Evolutionary conservation across 2,888 invertebrate genomes (phyloP).

Genomic region (Xestia rhomboidea): DNA sequence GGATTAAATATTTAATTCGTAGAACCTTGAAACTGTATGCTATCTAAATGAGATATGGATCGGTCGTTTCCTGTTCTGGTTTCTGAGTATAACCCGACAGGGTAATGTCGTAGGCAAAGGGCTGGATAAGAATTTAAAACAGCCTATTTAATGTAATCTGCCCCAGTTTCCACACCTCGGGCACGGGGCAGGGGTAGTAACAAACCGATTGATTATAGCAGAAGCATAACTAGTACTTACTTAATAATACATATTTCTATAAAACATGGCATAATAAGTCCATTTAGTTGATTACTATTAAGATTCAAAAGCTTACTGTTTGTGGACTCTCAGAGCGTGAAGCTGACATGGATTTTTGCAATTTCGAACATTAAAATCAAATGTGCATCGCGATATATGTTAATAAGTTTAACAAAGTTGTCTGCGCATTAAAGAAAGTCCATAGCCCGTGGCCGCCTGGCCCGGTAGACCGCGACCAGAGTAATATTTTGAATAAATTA

Average conservation of each 20-base stretch:
- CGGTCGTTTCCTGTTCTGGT: conserved; percentile 20
- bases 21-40: conserved; percentile 4
- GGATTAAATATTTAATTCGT: neutral
- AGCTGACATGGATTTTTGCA: conserved; percentile 63
- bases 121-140: conserved; percentile 29
- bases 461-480: conserved; percentile 67
- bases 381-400: conserved; percentile 67
- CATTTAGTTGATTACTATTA: conserved; percentile 66
- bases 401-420: conserved; percentile 73
- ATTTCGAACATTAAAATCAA: conserved; percentile 62
- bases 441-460: conserved; percentile 45
- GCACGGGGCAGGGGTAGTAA: neutral
- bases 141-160: conserved; percentile 11
- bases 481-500: conserved; percentile 68
- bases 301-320: conserved; percentile 69
- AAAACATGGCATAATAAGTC: conserved; percentile 57
- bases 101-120: neutral
- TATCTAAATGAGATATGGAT: conserved; percentile 17
- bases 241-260: conserved; percentile 37
- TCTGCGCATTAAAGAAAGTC: conserved; percentile 66
- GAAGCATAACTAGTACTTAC: conserved; percentile 22
- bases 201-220: conserved; percentile 25
- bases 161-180: conserved; percentile 1
- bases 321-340: conserved; percentile 57
- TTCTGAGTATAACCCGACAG: conserved; percentile 41